Base-by-base conservation (phyloP, 2,113 vertebrate species). In the Lophochroa leadbeateri region DNA sequence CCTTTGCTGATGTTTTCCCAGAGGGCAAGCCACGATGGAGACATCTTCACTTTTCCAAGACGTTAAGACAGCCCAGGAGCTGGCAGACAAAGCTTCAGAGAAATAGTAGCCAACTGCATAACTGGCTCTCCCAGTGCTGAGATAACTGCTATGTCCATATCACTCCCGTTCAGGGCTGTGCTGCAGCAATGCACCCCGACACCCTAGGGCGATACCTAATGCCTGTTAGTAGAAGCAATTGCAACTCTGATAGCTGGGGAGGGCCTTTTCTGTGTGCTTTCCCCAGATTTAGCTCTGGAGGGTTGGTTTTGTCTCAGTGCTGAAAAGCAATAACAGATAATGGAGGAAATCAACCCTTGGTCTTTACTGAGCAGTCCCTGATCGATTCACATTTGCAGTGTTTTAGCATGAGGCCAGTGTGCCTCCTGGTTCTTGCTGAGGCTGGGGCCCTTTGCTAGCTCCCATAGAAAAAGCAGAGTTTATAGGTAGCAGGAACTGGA, bases 151-250 rank as follows among this genome's bases (percentile, higher is more conserved):
- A 24, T 9, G 65, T 70, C 28, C 41, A 29, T 4, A 4, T 67
- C 4, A 2, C 17, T 67, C 27, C 46, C 5, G 3, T 18, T 43
- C 1, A 0, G 13, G 63, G 67, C 72, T 17, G 16, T 0, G 1
- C 47, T 53, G 57, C 78, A 82, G 71, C 57, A 11, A 14, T 13
- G 29, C 25, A 31, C 27, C 16, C 70, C 0, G 2, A 44, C 16
- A 23, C n/a, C 9, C 13, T 0, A 0, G 2, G 9, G 23, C 2
- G 28, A 2, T 4, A 27, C 58, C 35, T 6, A 6, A 5, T 41
- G 46, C 23, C 60, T 82, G 25, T 49, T 57, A 44, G 33, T 3
- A 52, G 60, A 27, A 90, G 39, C 15, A 44, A 9, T 8, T 90
- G 27, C 17, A 10, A 17, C 60, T 58, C 55, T 81, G 12, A 29